phyloP scores from a whole-genome alignment of 2,888 invertebrate species.

The Bellardia bayeri region DNA sequence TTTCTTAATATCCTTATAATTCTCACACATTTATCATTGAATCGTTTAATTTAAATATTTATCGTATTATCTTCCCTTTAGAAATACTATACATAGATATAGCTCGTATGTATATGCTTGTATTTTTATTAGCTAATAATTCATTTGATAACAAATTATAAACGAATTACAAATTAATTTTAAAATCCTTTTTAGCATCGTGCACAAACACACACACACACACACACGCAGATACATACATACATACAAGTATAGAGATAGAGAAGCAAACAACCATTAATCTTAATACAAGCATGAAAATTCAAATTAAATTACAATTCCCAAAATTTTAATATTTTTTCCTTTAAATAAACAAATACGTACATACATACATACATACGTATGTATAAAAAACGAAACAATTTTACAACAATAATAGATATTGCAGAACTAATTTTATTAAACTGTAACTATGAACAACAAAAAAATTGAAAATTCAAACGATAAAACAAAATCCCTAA shows the following conservation, averaged over 20 bases:
- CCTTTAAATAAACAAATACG: constrained; percentile 28
- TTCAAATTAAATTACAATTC: constrained; percentile 69
- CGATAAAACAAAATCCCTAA: constrained; percentile 3
- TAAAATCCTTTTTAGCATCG: constrained; percentile 69
- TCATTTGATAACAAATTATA: constrained; percentile 78
- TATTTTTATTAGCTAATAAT: constrained; percentile 71
- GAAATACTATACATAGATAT: background rate
- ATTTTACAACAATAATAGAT: constrained; percentile 79
- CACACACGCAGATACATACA: background rate
- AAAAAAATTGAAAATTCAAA: background rate
- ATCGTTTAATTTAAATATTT: constrained; percentile 67
- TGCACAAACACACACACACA: constrained; percentile 5
- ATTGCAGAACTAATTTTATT: constrained; percentile 80
- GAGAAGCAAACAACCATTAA: constrained; percentile 64
- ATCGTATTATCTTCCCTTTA: constrained; percentile 20
- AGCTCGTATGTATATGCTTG: constrained; percentile 9
- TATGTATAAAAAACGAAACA: constrained; percentile 41
- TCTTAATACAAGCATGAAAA: constrained; percentile 72
- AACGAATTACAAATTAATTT: constrained; percentile 83
- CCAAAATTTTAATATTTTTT: constrained; percentile 58
- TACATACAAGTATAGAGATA: background rate
- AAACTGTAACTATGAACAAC: constrained; percentile 75
- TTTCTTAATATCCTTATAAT: constrained; percentile 62
- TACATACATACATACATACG: background rate
- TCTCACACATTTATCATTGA: constrained; percentile 66